A percentile compares a stretch with the other conserved stretches of the same genome.
phyloP scores from a whole-genome alignment of 1,140 invertebrate species.

The Halesus radiatus region DNA sequence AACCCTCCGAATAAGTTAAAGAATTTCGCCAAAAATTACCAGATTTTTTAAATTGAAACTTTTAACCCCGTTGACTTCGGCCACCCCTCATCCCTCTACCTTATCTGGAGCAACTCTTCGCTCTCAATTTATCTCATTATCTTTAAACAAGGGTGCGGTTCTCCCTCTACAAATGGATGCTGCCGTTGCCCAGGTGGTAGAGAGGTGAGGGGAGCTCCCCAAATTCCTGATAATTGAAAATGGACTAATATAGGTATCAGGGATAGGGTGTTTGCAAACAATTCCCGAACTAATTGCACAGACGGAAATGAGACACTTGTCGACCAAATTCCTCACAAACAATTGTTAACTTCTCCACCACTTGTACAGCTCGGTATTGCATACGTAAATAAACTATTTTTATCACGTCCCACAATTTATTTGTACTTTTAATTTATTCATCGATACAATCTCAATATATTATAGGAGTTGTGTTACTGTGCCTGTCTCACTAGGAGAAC shows the following conservation, averaged over 20 bases:
- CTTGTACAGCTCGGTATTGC: no score
- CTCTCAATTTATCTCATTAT: conserved; percentile 22
- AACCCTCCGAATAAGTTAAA: no score
- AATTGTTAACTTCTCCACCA: no score
- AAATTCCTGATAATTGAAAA: conserved; percentile 39
- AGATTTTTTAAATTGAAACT: no score
- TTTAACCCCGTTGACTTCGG: not conserved
- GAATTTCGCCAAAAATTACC: no score
- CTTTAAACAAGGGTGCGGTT: conserved; percentile 32
- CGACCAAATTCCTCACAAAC: not conserved
- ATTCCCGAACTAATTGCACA: not conserved
- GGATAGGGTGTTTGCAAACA: not conserved
- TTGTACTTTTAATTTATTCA: no score
- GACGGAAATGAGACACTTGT: not conserved
- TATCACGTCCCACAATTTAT: no score
- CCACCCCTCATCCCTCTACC: not conserved
- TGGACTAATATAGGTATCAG: conserved; percentile 25
- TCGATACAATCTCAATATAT: no score
- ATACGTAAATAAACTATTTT: no score
- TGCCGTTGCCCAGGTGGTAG: not conserved
- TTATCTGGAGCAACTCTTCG: not conserved
- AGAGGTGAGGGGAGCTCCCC: not conserved
- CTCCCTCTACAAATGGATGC: conserved; percentile 14
- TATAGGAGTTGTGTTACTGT: no score
- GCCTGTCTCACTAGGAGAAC: no score